Evolutionary conservation across 2,888 invertebrate species (phyloP).

Genomic region (Drosophila longiperda): DNA sequence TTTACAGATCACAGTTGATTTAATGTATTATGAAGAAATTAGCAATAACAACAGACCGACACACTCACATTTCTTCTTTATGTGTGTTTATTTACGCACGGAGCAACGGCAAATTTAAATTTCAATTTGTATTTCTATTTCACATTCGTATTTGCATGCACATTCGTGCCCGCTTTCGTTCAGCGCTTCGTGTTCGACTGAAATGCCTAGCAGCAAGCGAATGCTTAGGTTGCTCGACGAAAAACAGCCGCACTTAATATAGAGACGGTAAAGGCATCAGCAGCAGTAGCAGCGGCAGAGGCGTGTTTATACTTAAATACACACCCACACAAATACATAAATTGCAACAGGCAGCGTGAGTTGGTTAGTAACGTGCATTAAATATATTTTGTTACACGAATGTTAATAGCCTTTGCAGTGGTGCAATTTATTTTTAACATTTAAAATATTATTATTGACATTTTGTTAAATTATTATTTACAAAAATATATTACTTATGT

Average conservation of each 20-base stretch:
- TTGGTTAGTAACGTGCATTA: neutral
- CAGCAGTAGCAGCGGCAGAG: neutral
- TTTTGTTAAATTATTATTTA: neutral
- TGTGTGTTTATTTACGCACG: neutral
- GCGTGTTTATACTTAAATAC: neutral
- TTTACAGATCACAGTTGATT: constrained; percentile 25
- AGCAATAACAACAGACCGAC: neutral
- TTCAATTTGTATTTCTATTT: neutral
- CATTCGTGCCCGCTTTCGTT: constrained; percentile 37
- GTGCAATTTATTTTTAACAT: neutral
- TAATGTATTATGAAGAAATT: neutral
- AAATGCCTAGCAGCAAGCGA: constrained; percentile 46
- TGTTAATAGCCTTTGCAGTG: neutral
- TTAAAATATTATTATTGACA: neutral
- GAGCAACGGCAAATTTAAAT: neutral
- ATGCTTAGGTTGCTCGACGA: constrained; percentile 64
- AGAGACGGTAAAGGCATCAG: neutral
- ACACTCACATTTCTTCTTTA: neutral
- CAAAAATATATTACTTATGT: neutral
- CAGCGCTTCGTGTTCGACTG: constrained; percentile 61
- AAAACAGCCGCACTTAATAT: constrained; percentile 21
- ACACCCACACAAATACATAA: neutral
- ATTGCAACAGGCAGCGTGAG: neutral
- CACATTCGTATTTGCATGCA: neutral
- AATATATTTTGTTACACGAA: neutral